Evolutionary conservation across 2,888 invertebrate genomes (phyloP).

Genomic region (Dysmachus trigonus): DNA sequence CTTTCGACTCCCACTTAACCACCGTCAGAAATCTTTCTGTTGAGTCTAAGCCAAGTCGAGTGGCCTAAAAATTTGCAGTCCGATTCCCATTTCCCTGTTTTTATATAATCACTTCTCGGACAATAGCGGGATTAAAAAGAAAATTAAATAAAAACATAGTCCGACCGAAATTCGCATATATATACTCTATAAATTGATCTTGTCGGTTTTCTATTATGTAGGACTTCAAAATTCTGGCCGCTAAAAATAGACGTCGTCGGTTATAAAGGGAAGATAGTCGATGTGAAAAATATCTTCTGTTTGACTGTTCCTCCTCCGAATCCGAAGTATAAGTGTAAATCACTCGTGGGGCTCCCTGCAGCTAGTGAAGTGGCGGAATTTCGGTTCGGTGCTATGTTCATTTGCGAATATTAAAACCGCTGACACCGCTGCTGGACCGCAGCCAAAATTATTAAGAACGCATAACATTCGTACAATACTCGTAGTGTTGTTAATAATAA

Average conservation of each 20-base stretch:
- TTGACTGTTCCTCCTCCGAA: not conserved
- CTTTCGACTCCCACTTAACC: not conserved
- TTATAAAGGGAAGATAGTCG: not conserved
- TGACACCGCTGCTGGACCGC: not conserved
- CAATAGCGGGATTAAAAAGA: not conserved
- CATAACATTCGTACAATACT: not conserved
- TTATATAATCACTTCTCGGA: not conserved
- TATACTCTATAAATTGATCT: not conserved
- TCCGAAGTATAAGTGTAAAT: not conserved
- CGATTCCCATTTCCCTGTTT: not conserved
- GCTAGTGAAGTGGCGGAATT: not conserved
- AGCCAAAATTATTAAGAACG: not conserved
- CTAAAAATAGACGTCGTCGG: not conserved
- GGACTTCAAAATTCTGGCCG: not conserved
- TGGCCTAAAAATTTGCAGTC: not conserved
- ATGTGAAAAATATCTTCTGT: not conserved
- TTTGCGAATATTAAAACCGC: not conserved
- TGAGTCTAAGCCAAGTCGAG: not conserved
- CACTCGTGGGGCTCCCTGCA: not conserved
- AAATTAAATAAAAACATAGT: not conserved
- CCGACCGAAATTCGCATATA: not conserved
- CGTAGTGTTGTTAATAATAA: constrained; percentile 14
- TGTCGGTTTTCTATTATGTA: not conserved
- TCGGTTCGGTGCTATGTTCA: not conserved
- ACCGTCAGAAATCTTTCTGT: not conserved